Percentiles rank a stretch among this genome's conserved stretches.
Evolutionary conservation across 2,888 invertebrate species (phyloP).

Genomic region (Trichacis sp.): DNA sequence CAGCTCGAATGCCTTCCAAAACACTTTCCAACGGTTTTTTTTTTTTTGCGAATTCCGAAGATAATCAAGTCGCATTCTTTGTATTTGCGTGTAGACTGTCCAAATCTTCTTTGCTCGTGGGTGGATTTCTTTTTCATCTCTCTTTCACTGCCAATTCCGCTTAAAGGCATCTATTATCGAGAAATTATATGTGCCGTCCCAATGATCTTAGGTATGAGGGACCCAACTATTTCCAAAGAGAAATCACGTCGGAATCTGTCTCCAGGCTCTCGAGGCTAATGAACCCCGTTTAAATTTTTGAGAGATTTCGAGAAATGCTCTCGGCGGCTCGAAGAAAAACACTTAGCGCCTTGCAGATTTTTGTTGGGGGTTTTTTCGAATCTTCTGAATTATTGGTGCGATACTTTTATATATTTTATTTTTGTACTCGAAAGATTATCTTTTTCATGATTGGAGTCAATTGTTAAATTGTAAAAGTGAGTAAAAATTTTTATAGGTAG

Average conservation of each 20-base stretch:
- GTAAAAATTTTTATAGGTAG: no score
- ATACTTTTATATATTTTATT: no score
- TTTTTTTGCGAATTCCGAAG: no score
- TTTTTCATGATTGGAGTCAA: no score
- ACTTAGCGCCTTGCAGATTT: not conserved
- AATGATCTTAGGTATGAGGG: slow-evolving; percentile 17
- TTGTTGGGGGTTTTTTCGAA: no score
- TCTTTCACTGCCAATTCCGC: slow-evolving; percentile 18
- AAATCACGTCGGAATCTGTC: slow-evolving; percentile 35
- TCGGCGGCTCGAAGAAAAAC: not conserved
- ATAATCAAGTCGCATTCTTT: slow-evolving; percentile 30
- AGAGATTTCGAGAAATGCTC: slow-evolving; percentile 12
- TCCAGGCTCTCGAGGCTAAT: slow-evolving; percentile 32
- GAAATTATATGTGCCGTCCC: slow-evolving; percentile 29
- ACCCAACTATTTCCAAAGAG: slow-evolving; percentile 14
- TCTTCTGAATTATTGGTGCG: no score
- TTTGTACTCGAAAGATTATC: no score
- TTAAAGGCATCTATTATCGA: slow-evolving; percentile 32
- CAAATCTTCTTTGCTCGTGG: slow-evolving; percentile 24
- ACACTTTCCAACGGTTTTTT: no score
- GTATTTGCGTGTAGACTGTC: slow-evolving; percentile 21
- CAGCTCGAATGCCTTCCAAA: no score
- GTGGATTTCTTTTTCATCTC: slow-evolving; percentile 23
- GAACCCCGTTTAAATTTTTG: slow-evolving; percentile 15
- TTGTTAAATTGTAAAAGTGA: no score